Percentiles rank a stretch among this genome's conserved stretches.
These are phyloP conservation scores for Sebastes steindachneri DNA, from an alignment of 2,797 vertebrate genomes.

Conservation along the genomic window DNA sequence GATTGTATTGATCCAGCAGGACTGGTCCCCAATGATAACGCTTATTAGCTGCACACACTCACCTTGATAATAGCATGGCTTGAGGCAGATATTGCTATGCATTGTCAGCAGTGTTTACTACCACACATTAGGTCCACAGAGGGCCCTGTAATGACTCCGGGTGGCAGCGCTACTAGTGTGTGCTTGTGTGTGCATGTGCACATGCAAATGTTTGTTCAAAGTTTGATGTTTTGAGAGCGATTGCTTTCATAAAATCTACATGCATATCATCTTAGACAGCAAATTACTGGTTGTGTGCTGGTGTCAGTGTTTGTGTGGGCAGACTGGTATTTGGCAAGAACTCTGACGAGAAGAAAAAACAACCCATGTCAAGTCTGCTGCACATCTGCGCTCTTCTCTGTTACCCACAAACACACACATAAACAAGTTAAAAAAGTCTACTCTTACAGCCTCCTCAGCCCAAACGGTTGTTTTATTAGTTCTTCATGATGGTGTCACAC, in stretches of 20 bases:
- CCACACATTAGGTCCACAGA: conserved; percentile 37
- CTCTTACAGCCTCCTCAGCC: neutral
- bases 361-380: neutral
- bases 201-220: conserved; percentile 27
- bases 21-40: conserved; percentile 32
- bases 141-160: conserved; percentile 23
- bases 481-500: neutral
- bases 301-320: conserved; percentile 10
- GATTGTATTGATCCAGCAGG: conserved; percentile 36
- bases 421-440: neutral
- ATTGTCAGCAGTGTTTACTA: conserved; percentile 56
- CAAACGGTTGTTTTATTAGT: conserved; percentile 16
- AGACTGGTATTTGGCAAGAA: conserved; percentile 5
- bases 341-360: neutral
- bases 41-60: neutral
- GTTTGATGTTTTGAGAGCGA: conserved; percentile 17
- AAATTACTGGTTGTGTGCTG: neutral
- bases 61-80: conserved; percentile 27
- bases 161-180: neutral
- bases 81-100: conserved; percentile 38
- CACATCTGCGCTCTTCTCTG: conserved; percentile 20
- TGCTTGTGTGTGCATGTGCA: conserved; percentile 1
- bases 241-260: conserved; percentile 33
- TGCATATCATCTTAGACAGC: conserved; percentile 1
- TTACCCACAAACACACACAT: neutral